Conservation (phyloP, 23 tunicate genomes). For the Ciona savignyi region DNA sequence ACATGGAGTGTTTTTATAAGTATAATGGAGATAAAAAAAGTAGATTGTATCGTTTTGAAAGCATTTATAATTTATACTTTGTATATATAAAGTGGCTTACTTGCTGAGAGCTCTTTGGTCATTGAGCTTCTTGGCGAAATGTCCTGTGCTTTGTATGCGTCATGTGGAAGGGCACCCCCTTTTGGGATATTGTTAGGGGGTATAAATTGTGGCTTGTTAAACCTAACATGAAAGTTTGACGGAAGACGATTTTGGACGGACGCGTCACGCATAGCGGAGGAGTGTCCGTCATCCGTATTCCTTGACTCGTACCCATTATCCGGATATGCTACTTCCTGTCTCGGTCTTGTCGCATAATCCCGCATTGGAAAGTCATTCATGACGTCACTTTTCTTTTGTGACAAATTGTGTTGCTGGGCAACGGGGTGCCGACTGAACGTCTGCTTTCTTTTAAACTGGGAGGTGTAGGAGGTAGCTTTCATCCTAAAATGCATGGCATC, state of each 20-base stretch:
- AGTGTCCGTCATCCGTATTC: slow-evolving; percentile 27
- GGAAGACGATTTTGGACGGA: slow-evolving; percentile 5
- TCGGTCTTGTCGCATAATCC: slow-evolving; percentile 22
- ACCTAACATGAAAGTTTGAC: slow-evolving; percentile 37
- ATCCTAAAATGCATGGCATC: no score
- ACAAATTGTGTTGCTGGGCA: slow-evolving; percentile 3
- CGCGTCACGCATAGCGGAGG: slow-evolving; percentile 33
- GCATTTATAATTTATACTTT: no score
- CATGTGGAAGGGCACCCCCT: slow-evolving; percentile 64
- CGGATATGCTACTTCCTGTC: neutral
- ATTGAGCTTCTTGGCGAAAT: slow-evolving; percentile 36
- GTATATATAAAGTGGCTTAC: slow-evolving; percentile 26
- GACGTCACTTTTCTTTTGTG: slow-evolving; percentile 42
- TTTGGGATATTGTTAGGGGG: slow-evolving; percentile 8
- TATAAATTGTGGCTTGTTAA: slow-evolving; percentile 6
- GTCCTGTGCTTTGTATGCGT: slow-evolving; percentile 73
- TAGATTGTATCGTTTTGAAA: no score
- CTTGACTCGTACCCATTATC: neutral
- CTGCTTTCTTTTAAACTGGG: slow-evolving; percentile 40
- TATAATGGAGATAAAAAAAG: no score
- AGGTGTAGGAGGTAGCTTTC: slow-evolving; percentile 34
- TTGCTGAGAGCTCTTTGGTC: slow-evolving; percentile 77
- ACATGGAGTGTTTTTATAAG: no score
- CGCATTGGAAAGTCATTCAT: slow-evolving; percentile 85
- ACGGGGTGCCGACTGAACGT: slow-evolving; percentile 10